Evolutionary conservation across 2,113 vertebrate genomes (phyloP), one percentile per base, ranked within the genome.

Genomic region (Paradoxurus hermaphroditus): DNA sequence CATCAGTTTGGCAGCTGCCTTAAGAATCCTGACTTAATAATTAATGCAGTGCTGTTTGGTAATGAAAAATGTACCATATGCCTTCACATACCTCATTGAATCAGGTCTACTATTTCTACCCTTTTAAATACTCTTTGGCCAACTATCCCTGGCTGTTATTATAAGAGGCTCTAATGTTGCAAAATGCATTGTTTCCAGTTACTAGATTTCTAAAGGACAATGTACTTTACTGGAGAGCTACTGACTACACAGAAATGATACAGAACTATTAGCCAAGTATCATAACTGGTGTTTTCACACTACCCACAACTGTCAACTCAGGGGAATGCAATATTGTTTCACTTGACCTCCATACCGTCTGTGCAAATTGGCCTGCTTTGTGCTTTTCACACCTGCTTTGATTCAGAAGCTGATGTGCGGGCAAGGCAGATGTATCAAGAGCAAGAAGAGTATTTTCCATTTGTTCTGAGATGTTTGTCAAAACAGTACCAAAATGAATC

Each of bases 331-430:
- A 4, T 67, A 44, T 91, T 78, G 95, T 94, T 90, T 63, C 25
- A 65, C 31, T 85, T 94, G 94, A 93, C 94, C 81, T 96, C 89
- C 11, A 21, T 34, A 46, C 65, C 77, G 87, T 88, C 86, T 85
- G 92, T 81, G 86, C 82, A 94, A 90, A 94, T 51, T 96, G 97
- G 16, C 70, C 53, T 46, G 70, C 56, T 88, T 96, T 41, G 15
- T 62, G 68, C 36, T 77, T 94, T 83, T 92, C 86, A 85, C 90
- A 90, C 95, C 79, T 88, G 81, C 84, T 62, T 73, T 94, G 62
- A 62, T 82, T 84, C 34, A 34, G 39, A 94, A 84, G 89, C 67
- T 87, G 39, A 75, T 53, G 49, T 68, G 53, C 53, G 75, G 49
- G 31, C 68, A 39, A 86, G 72, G 41, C 29, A 41, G 82, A 91